These are phyloP conservation scores for Eptesicus fuscus DNA, from an alignment of 2,113 vertebrate genomes.

Conservation along the genomic window DNA sequence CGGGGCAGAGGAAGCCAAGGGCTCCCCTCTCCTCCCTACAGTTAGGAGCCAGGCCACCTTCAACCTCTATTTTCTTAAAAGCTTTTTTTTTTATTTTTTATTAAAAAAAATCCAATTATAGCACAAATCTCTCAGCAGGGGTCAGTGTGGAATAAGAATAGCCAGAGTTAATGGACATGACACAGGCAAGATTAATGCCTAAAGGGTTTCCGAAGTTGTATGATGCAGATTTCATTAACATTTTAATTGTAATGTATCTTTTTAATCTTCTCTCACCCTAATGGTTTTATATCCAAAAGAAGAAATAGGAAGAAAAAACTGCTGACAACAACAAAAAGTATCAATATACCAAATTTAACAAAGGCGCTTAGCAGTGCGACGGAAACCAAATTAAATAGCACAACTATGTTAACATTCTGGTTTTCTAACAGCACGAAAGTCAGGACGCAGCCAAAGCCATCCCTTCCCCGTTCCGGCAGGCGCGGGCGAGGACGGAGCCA, in stretches of 20 bases:
- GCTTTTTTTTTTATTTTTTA: slow-evolving; percentile 48
- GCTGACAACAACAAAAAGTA: slow-evolving; percentile 84
- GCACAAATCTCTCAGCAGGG: slow-evolving; percentile 82
- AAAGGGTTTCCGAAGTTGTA: slow-evolving; percentile 79
- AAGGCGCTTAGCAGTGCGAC: slow-evolving; percentile 56
- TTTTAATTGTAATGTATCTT: slow-evolving; percentile 88
- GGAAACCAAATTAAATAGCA: slow-evolving; percentile 63
- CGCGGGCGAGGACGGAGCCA: no score
- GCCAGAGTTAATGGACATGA: slow-evolving; percentile 73
- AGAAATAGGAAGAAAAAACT: slow-evolving; percentile 51
- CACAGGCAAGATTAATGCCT: slow-evolving; percentile 78
- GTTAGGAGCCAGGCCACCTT: not conserved
- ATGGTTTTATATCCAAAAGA: slow-evolving; percentile 78
- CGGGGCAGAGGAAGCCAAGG: not conserved
- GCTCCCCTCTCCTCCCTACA: not conserved
- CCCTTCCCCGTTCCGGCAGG: not conserved
- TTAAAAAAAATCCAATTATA: slow-evolving; percentile 81
- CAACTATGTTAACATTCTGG: slow-evolving; percentile 44
- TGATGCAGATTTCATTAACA: slow-evolving; percentile 84
- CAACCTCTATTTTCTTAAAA: slow-evolving; percentile 66
- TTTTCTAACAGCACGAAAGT: not conserved
- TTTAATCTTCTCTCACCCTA: slow-evolving; percentile 83
- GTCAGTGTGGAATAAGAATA: slow-evolving; percentile 83
- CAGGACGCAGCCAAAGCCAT: not conserved
- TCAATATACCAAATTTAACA: slow-evolving; percentile 78